These are phyloP conservation scores for Trichonephila clavata DNA, from an alignment of 1,140 invertebrate genomes.

Conservation along the genomic window DNA sequence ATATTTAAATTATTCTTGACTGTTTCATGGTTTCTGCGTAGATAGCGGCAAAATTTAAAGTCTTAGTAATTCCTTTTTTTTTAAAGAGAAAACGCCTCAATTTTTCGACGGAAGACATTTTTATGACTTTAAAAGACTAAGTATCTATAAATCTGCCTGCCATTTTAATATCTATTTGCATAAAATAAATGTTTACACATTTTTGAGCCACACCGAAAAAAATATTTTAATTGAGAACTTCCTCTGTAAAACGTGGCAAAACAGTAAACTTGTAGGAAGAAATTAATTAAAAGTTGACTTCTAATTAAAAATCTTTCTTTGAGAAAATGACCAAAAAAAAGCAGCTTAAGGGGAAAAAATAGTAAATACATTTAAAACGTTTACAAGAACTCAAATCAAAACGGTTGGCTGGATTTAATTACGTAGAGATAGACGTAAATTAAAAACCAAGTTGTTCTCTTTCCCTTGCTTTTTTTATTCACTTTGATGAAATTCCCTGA, in stretches of 20 bases:
- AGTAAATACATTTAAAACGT: constrained; percentile 30
- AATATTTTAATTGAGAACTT: not conserved
- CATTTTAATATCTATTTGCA: not conserved
- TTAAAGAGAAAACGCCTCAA: too few relatives aligned
- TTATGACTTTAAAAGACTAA: not conserved
- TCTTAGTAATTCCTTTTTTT: too few relatives aligned
- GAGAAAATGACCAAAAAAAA: not conserved
- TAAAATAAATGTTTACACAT: not conserved
- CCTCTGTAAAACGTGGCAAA: not conserved
- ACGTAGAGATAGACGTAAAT: constrained; percentile 39
- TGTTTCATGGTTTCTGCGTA: too few relatives aligned
- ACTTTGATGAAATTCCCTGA: not conserved
- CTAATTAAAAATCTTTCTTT: constrained; percentile 47
- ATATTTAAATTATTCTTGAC: too few relatives aligned
- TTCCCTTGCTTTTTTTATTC: not conserved
- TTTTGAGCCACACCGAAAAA: not conserved
- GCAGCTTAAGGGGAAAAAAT: not conserved
- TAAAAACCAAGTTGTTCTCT: not conserved
- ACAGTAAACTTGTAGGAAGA: not conserved
- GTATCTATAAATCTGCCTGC: not conserved
- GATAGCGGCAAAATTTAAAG: too few relatives aligned
- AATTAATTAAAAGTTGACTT: constrained; percentile 62
- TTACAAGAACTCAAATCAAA: constrained; percentile 56
- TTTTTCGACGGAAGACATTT: not conserved
- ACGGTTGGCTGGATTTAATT: constrained; percentile 45